Percentiles rank a stretch among this genome's conserved stretches.
These are phyloP conservation scores for Calliphora vomitoria DNA, from an alignment of 2,888 invertebrate species.

Conservation along the genomic window DNA sequence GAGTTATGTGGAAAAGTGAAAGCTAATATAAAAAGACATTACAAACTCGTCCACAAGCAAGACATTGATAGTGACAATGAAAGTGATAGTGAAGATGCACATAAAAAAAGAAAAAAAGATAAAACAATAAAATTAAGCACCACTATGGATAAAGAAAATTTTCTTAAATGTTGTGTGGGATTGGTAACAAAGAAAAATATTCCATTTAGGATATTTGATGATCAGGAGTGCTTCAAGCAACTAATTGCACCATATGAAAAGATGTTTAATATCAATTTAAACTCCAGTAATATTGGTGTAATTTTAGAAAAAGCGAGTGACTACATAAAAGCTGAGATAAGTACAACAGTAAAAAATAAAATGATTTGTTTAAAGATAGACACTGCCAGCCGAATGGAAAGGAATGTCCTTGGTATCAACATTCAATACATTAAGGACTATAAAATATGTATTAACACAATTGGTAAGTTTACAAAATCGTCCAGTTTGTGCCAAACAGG, in stretches of 20 bases:
- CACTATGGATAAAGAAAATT: constrained; percentile 24
- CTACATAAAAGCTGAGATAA: constrained; percentile 24
- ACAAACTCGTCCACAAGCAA: constrained; percentile 36
- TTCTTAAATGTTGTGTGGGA: constrained; percentile 59
- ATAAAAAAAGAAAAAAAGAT: neutral
- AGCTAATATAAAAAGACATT: constrained; percentile 38
- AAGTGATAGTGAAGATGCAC: constrained; percentile 9
- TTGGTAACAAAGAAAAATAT: constrained; percentile 55
- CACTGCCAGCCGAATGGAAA: constrained; percentile 12
- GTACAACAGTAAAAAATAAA: constrained; percentile 39
- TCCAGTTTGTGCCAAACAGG: no score
- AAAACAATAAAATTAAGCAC: constrained; percentile 13
- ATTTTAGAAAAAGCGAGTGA: neutral
- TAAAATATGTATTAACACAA: constrained; percentile 8
- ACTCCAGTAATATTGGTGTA: constrained; percentile 50
- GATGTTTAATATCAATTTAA: constrained; percentile 52
- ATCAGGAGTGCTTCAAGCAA: constrained; percentile 32
- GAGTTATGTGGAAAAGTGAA: constrained; percentile 25
- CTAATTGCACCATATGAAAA: constrained; percentile 52
- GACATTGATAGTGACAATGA: constrained; percentile 31
- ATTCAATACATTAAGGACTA: neutral
- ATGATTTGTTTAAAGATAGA: neutral
- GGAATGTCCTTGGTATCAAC: neutral
- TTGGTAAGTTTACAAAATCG: constrained; percentile 1
- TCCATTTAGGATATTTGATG: constrained; percentile 52